These are phyloP conservation scores for Sylvia atricapilla DNA, from an alignment of 2,113 vertebrate species.

Conservation along the genomic window DNA sequence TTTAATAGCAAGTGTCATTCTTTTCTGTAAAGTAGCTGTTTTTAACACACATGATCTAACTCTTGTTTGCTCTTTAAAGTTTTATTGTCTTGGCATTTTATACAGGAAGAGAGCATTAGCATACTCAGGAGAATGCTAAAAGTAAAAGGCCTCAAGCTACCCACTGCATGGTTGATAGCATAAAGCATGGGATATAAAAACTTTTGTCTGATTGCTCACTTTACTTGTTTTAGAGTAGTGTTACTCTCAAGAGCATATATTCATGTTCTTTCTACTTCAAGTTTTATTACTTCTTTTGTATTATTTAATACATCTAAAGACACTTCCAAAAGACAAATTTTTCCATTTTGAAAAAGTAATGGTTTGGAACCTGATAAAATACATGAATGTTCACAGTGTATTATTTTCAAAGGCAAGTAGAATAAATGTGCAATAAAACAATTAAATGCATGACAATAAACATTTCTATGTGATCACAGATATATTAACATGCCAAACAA, in stretches of 20 bases:
- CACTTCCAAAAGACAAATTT: slow-evolving; percentile 88
- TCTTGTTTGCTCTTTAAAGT: slow-evolving; percentile 80
- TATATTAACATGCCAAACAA: slow-evolving; percentile 6
- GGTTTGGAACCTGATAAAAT: slow-evolving; percentile 75
- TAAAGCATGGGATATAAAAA: slow-evolving; percentile 79
- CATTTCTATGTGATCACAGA: slow-evolving; percentile 7
- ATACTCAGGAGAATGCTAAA: slow-evolving; percentile 75
- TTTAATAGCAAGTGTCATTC: slow-evolving; percentile 64
- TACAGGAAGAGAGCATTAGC: slow-evolving; percentile 75
- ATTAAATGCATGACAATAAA: slow-evolving; percentile 61
- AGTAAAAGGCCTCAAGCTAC: slow-evolving; percentile 81
- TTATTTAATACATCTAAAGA: slow-evolving; percentile 91
- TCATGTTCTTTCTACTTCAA: slow-evolving; percentile 82
- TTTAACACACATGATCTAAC: slow-evolving; percentile 70
- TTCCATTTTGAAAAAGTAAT: slow-evolving; percentile 91
- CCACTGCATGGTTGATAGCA: slow-evolving; percentile 78
- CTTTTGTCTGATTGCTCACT: slow-evolving; percentile 82
- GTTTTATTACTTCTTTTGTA: slow-evolving; percentile 87
- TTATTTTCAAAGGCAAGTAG: slow-evolving; percentile 55
- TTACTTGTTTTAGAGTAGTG: slow-evolving; percentile 72
- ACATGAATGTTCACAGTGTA: slow-evolving; percentile 54
- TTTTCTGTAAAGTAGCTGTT: slow-evolving; percentile 65
- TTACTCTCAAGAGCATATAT: slow-evolving; percentile 81
- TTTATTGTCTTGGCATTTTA: slow-evolving; percentile 76
- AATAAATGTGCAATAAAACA: slow-evolving; percentile 63